phyloP scores from a whole-genome alignment of 2,888 invertebrate species.

The Sesia bembeciformis region DNA sequence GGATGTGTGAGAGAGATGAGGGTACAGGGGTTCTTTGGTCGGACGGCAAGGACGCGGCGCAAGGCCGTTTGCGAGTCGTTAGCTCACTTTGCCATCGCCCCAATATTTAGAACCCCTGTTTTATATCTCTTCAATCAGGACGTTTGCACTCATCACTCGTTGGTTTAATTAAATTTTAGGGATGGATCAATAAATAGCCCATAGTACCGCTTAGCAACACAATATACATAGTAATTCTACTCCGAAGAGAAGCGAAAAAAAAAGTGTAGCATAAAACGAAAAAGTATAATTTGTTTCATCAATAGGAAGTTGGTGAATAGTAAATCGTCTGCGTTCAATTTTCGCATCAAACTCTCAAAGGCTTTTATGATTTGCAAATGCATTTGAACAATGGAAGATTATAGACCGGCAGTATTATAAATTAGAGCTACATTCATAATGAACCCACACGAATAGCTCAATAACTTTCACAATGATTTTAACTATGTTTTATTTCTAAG shows the following conservation, averaged over 20 bases:
- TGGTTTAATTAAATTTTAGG: too few relatives aligned
- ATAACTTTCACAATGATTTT: slow-evolving; percentile 17
- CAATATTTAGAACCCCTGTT: slow-evolving; percentile 1
- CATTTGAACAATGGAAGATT: neutral
- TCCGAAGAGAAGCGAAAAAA: too few relatives aligned
- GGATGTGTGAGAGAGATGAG: slow-evolving; percentile 30
- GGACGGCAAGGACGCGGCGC: slow-evolving; percentile 57
- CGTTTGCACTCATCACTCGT: too few relatives aligned
- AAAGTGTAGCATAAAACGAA: too few relatives aligned
- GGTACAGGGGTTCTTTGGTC: slow-evolving; percentile 32
- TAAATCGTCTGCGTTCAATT: too few relatives aligned
- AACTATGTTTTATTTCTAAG: slow-evolving; percentile 15
- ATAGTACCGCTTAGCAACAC: too few relatives aligned
- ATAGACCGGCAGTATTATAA: neutral
- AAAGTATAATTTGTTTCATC: too few relatives aligned
- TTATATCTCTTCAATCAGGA: neutral
- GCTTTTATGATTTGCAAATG: neutral
- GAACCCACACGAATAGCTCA: slow-evolving; percentile 18
- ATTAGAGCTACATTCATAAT: slow-evolving; percentile 13
- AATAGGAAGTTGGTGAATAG: too few relatives aligned
- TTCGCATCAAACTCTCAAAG: neutral
- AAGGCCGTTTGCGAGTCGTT: slow-evolving; percentile 55
- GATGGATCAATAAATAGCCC: too few relatives aligned
- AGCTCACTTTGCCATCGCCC: slow-evolving; percentile 24
- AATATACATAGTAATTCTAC: too few relatives aligned